Base-by-base conservation (phyloP, 2,888 invertebrate species). In the Trissolcus brochymenae region DNA sequence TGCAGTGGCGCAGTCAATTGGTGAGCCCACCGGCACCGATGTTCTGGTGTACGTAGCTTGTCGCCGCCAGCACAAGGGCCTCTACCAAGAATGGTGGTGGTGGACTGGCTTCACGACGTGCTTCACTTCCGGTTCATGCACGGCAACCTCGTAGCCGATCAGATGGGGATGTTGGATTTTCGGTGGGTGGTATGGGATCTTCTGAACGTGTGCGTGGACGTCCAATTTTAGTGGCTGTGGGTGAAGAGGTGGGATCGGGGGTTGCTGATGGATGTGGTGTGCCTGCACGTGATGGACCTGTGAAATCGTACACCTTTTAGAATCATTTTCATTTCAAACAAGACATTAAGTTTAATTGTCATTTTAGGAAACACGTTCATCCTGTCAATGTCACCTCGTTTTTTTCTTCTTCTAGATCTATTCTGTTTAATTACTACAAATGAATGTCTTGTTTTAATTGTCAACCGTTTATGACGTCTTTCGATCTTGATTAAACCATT, bases 51-150 rank as follows among this genome's bases (percentile, higher is more conserved):
- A 79, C 72, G 60, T 71, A 43, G 57, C 55, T 14, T 74, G 78
- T 61, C 57, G 78, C 79, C 75, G 46, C 66, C 60, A 35, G 59
- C 56, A 50, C 19, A 29, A 62, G 25, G 49, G 51, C 60, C 74
- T 76, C 80, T 83, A 85, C 83, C 84, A 86, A 65, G 90, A 35
- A 2, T 35, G 35, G 35, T 91, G 29, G 90, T 79, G 68, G 35
- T 91, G 66, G 90, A 91, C 89, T 87, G 91, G 70, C 91, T 91
- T 70, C 90, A 92, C 46, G 84, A 90, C 59, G 90, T 91, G n/a
- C 90, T 91, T 79, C 88, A 92, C 56, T 90, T 91, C 89, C 81
- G 91, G 67, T 90, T 92, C 61, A 90, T 91, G 85, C 87, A 86
- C 87, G 89, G 90, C 81, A 87, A 91, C 61, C 88, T 91, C 51